A percentile compares a stretch with the other conserved stretches of the same genome.
Conservation (phyloP, 2,888 invertebrate genomes). For the Yponomeuta sedellus region DNA sequence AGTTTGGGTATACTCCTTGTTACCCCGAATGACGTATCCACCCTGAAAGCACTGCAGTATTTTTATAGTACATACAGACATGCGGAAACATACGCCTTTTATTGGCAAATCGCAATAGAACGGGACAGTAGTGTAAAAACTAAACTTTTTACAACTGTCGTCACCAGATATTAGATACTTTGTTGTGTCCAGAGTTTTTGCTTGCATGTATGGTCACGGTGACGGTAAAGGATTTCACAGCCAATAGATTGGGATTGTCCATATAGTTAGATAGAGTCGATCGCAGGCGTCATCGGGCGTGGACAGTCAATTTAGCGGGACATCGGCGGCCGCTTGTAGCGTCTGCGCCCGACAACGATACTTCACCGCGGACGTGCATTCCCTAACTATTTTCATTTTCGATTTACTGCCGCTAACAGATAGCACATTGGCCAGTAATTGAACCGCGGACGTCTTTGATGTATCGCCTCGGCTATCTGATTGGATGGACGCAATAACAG, state of each 20-base stretch:
- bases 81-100: too few species aligned
- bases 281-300: neutral
- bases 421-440: slow-evolving; percentile 69
- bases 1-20: too few species aligned
- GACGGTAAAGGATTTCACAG: neutral
- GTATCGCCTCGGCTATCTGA: slow-evolving; percentile 73
- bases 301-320: slow-evolving; percentile 15
- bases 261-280: neutral
- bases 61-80: too few species aligned
- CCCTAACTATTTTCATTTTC: slow-evolving; percentile 57
- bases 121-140: too few species aligned
- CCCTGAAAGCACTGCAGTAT: too few species aligned
- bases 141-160: too few species aligned
- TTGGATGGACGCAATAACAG: slow-evolving; percentile 73
- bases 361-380: slow-evolving; percentile 8
- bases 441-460: slow-evolving; percentile 73
- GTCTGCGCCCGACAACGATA: slow-evolving; percentile 14
- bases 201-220: neutral
- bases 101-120: too few species aligned
- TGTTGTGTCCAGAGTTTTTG: too few species aligned
- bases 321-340: slow-evolving; percentile 13
- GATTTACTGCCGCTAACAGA: slow-evolving; percentile 61
- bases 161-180: too few species aligned
- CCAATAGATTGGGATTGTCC: neutral
- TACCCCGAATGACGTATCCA: too few species aligned